Base-by-base conservation (phyloP, 2,888 invertebrate genomes). In the Brachylomia viminalis region DNA sequence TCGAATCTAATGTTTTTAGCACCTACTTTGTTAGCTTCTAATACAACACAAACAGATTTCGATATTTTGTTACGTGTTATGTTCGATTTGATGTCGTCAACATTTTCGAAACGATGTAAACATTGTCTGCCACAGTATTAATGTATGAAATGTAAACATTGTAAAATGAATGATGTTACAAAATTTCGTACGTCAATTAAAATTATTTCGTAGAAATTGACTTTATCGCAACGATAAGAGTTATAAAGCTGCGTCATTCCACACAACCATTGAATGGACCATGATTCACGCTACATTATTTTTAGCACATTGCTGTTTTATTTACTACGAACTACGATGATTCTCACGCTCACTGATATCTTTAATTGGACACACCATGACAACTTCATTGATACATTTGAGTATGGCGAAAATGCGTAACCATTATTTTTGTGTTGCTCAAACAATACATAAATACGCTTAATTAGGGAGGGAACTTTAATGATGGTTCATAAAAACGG, bases 211-310 rank as follows among this genome's bases (percentile, higher is more conserved):
- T 87, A 90, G 90, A 89, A 92, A 87, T 87, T 82, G 61, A 70
- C 82, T 82, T 88, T 92, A 92, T 93, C 92, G 85, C 84, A 27
- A 76, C 86, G 92, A 92, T 92, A 92, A 90, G 85, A 88, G 88
- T 84, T 88, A 87, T 87, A 91, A 91, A 88, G 91, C 90, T 91
- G 92, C 94, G 94, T 95, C 95, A 95, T 90, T 88, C 88, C 84
- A 79, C 85, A 83, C 86, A 87, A 82, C 87, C 86, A 83, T 85
- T 95, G 93, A 95, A 95, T 95, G 94, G 90, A 87, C 83, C 88
- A 90, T 95, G 95, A 95, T 92, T 95, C 95, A 96, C 89, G 89
- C 87, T 77, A 82, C 89, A 93, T 91, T 95, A 95, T 95, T 94
- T 94, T 94, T 94, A 95, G 93, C 90, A 77, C 87, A 87, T 87